These are phyloP conservation scores for Smittia aterrima DNA, from an alignment of 2,888 invertebrate species.

Conservation along the genomic window DNA sequence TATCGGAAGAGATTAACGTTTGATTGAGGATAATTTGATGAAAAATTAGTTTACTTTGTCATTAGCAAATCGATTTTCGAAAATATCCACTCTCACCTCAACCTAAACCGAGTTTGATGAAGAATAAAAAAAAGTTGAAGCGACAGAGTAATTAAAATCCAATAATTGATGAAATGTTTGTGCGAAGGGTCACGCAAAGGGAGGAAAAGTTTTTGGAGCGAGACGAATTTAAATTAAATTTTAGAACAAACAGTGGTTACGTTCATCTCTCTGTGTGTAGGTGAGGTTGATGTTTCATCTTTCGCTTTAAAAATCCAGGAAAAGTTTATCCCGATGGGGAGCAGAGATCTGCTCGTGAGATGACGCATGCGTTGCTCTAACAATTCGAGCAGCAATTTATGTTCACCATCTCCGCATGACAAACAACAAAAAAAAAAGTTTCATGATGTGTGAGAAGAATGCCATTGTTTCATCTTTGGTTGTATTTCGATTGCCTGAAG, in stretches of 20 bases:
- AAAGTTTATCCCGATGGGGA: not conserved
- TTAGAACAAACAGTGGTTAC: conserved; percentile 30
- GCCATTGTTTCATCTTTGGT: conserved; percentile 22
- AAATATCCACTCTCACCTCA: not conserved
- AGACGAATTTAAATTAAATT: conserved; percentile 26
- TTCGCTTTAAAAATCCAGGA: not conserved
- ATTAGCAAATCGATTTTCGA: not conserved
- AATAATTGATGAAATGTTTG: conserved; percentile 26
- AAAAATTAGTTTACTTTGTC: conserved; percentile 22
- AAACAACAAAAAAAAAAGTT: conserved; percentile 23
- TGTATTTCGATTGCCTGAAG: conserved; percentile 24
- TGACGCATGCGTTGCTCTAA: conserved; percentile 18
- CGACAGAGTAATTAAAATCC: conserved; percentile 30
- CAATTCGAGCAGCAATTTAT: not conserved
- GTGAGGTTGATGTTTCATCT: conserved; percentile 24
- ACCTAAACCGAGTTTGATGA: not conserved
- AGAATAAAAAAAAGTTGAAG: not conserved
- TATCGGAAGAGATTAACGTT: conserved; percentile 24
- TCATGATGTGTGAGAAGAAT: conserved; percentile 12
- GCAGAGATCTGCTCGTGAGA: not conserved
- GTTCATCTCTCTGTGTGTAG: not conserved
- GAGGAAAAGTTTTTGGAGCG: not conserved
- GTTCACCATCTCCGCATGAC: conserved; percentile 5
- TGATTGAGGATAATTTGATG: conserved; percentile 40
- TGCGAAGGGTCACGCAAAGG: not conserved